phyloP scores from a whole-genome alignment of 2,797 vertebrate species.

The Aldrovandia affinis region DNA sequence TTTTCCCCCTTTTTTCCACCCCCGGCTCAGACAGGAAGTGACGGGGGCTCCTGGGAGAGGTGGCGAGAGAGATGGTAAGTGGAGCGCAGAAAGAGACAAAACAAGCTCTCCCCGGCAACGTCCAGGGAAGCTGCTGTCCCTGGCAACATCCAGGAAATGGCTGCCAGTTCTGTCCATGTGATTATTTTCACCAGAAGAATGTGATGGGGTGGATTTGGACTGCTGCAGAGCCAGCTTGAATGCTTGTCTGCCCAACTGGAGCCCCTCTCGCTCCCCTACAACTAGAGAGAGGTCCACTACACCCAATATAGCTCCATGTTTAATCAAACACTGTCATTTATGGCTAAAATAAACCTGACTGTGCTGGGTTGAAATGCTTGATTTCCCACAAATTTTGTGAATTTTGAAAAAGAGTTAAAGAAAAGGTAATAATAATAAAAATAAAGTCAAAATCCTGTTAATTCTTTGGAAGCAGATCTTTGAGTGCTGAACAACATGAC shows the following conservation, averaged over 20 bases:
- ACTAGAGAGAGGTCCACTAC: conserved; percentile 36
- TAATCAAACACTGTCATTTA: neutral
- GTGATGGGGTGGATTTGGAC: conserved; percentile 69
- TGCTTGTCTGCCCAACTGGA: conserved; percentile 58
- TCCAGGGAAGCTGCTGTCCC: conserved; percentile 68
- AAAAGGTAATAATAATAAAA: no score
- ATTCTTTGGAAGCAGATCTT: conserved; percentile 2
- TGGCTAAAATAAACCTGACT: neutral
- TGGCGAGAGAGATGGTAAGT: conserved; percentile 62
- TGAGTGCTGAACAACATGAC: neutral
- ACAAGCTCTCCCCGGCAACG: conserved; percentile 63
- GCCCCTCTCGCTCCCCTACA: conserved; percentile 43
- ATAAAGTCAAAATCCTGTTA: no score
- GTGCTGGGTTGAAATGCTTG: neutral
- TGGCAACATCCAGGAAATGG: conserved; percentile 68
- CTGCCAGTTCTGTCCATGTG: conserved; percentile 72
- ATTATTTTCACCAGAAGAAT: conserved; percentile 76
- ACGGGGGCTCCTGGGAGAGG: conserved; percentile 44
- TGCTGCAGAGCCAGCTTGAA: conserved; percentile 68
- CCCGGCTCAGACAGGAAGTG: conserved; percentile 67
- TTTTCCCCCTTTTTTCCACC: conserved; percentile 34
- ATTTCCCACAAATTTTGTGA: neutral
- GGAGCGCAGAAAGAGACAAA: conserved; percentile 60
- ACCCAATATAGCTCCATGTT: neutral
- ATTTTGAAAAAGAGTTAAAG: neutral